Evolutionary conservation across 2,797 vertebrate genomes (phyloP), one percentile per base, ranked within the genome.

Genomic region (Eulemur albifrons): DNA sequence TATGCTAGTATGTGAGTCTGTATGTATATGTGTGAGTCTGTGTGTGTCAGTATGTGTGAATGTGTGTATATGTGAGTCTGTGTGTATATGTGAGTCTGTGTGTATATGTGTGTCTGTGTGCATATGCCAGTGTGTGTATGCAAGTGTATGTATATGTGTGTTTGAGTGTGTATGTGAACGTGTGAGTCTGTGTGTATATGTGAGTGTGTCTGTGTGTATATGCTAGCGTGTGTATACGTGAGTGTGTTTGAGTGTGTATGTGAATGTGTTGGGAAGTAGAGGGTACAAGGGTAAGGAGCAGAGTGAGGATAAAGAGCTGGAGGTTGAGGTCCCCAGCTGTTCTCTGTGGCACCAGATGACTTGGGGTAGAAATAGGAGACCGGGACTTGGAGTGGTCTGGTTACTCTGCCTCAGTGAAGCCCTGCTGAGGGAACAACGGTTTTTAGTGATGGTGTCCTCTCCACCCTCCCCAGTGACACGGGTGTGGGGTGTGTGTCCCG

Each of bases 401-500:
- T 10, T 27, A 18, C 32, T 48, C 20, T 11, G 2, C 21, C 18
- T 83, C 23, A 2, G 43, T 2, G 69, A 76, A 38, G 25, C 43
- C 25, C 10, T 38, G 7, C 6, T 10, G 73, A 54, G 83, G 57
- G 32, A 6, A 4, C 5, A 0, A 8, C 17, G n/a, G 17, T 4
- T 67, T 48, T 86, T 23, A 35, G n/a, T 23, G 35, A 45, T 7
- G 4, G 30, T 0, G 10, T 43, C 54, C 13, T 32, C 25, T 15
- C 5, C 0, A 0, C n/a, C 7, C 0, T 38, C 25, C n/a, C 27
- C 32, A 7, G 7, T 1, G 7, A 32, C 45, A 25, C 4, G n/a
- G 61, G 15, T 1, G 0, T 17, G 11, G 8, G 45, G 1, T 21
- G 5, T 2, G 2, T 1, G 0, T 0, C 0, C 25, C 0, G 0